Conservation (phyloP, 2,113 vertebrate genomes). For the Engystomops pustulosus region DNA sequence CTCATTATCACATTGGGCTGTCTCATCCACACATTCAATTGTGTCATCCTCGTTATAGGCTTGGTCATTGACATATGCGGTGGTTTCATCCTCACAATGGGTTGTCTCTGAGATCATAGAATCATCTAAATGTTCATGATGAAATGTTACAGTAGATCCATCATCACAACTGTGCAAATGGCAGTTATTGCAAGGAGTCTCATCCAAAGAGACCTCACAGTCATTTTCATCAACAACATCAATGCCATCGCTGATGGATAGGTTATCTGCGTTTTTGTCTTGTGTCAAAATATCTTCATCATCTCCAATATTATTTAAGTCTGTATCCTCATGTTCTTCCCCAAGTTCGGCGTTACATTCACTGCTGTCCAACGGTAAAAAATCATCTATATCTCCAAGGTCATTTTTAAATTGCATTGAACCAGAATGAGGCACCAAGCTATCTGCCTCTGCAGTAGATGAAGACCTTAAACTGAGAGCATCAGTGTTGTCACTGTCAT, state of each 20-base stretch:
- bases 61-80: not conserved
- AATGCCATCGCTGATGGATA: slow-evolving; percentile 53
- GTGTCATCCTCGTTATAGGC: not conserved
- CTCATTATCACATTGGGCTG: slow-evolving; percentile 17
- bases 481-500: slow-evolving; percentile 64
- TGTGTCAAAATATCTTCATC: slow-evolving; percentile 51
- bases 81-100: not conserved
- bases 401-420: slow-evolving; percentile 49
- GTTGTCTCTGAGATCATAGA: slow-evolving; percentile 24
- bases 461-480: slow-evolving; percentile 61
- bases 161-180: not conserved
- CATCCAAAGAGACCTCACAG: slow-evolving; percentile 64
- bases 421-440: slow-evolving; percentile 12
- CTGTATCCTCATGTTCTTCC: slow-evolving; percentile 48
- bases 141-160: slow-evolving; percentile 56
- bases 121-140: slow-evolving; percentile 45
- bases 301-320: slow-evolving; percentile 51
- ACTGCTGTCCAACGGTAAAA: slow-evolving; percentile 46
- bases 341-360: slow-evolving; percentile 53
- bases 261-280: slow-evolving; percentile 22
- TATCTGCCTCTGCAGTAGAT: slow-evolving; percentile 30
- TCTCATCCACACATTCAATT: not conserved
- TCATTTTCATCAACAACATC: slow-evolving; percentile 62
- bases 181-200: not conserved
- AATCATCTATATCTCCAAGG: slow-evolving; percentile 52